Base-by-base conservation (phyloP, 2,113 vertebrate genomes). In the Cyprinodon brontotheroides region DNA sequence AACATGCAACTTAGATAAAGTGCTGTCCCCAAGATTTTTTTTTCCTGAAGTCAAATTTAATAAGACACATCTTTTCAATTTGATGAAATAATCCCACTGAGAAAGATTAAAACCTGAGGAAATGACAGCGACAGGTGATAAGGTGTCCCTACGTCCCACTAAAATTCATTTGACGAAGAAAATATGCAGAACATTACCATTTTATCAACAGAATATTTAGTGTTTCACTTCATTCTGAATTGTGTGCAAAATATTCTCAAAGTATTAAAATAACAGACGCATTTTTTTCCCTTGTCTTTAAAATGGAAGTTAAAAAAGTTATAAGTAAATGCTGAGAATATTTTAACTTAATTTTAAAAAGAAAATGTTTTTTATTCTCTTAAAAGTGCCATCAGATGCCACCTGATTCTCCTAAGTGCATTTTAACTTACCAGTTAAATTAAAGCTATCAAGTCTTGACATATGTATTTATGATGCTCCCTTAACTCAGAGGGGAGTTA, bases 361-460 rank as follows among this genome's bases (percentile, higher is more conserved):
- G 15, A n/a, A 43, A 43, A 65, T n/a, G 8, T 4, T 13, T 47
- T 36, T 66, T 36, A 3, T 66, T 14, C 0, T 6, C 7, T 41
- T 7, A 43, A 38, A 68, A 64, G 3, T 57, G 50, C 50, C 40
- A 67, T 67, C 20, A 45, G 22, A 57, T 1, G 10, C 50, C 20
- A 59, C 20, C 37, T 72, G 39, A 67, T 41, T 62, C 4, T 39
- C 41, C 12, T n/a, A 12, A 62, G 41, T 78, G 50, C 62, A 72
- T 68, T 29, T 60, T 43, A 61, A 0, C 1, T 47, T 22, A 77
- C 69, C 13, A 47, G 11, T 69, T 80, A 1, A 77, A 66, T 78
- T 69, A 65, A 78, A 83, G 66, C 48, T 50, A 61, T 50, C 59
- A 38, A 13, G 41, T 69, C 40, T 60, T 37, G 63, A 15, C 59